phyloP scores from a whole-genome alignment of 2,113 vertebrate species.

The Heterochromis multidens region DNA sequence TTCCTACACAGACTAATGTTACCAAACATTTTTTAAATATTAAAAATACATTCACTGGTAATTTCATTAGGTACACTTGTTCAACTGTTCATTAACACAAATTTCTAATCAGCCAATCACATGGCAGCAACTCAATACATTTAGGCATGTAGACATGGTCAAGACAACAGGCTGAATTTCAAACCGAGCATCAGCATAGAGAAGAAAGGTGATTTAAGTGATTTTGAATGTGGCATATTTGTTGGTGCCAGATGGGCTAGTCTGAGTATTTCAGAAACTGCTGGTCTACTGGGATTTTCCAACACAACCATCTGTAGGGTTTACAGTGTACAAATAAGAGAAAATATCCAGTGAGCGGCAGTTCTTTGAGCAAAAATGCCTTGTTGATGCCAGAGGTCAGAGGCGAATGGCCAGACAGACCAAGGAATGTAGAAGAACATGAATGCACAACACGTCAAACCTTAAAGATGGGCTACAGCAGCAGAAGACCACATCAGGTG shows the following conservation, averaged over 20 bases:
- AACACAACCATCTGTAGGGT: background rate
- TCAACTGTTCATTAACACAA: background rate
- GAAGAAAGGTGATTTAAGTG: background rate
- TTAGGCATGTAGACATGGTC: background rate
- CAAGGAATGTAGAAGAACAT: background rate
- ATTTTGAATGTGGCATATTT: background rate
- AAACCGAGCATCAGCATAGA: background rate
- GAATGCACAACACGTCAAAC: background rate
- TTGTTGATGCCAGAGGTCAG: background rate
- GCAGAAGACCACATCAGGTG: background rate
- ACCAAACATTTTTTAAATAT: no score
- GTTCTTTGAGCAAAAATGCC: background rate
- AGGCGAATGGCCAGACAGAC: background rate
- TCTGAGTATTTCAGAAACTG: background rate
- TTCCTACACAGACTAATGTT: background rate
- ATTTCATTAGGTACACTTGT: background rate
- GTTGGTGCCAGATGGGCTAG: background rate
- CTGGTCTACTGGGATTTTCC: background rate
- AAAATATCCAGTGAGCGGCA: background rate
- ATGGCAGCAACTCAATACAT: background rate
- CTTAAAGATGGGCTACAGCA: background rate
- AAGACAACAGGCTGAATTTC: background rate
- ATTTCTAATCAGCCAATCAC: background rate
- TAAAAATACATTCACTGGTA: background rate
- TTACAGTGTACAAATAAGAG: background rate